Evolutionary conservation across 2,113 vertebrate genomes (phyloP), one percentile per base, ranked within the genome.

Genomic region (Callorhinus ursinus): DNA sequence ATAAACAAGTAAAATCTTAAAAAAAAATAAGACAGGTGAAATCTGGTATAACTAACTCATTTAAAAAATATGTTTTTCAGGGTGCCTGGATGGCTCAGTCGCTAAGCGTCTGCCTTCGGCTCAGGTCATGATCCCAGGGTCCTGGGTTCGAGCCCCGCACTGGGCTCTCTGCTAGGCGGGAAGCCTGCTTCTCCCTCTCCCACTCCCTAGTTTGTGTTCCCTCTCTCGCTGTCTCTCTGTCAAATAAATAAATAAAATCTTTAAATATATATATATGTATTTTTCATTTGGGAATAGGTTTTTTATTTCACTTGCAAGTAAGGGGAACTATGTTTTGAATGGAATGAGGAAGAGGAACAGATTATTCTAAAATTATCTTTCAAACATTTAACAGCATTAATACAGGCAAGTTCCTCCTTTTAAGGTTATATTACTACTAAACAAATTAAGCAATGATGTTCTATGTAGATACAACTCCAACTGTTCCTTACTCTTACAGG

Each of bases 351-450:
- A 94, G 31, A 82, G 46, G 22, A 53, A 3, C 9, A 69, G 71
- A 14, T 87, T 84, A 93, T 81, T 42, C 42, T 92, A 65, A 67
- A 96, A 95, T 95, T 65, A 97, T 57, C 79, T 92, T 88, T 96
- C 51, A 93, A 80, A 88, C 53, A 92, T 76, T 24, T 92, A 80
- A 86, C 49, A 42, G 22, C n/a, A 79, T 86, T 86, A 46, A 80
- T 21, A 77, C 1, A 90, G 36, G 65, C 33, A 94, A 88, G 55
- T 72, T 94, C 24, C 55, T 90, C 15, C 61, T 81, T 85, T 72
- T 59, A 72, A 93, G 14, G 51, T 14, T 88, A 22, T 83, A 89
- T n/a, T 82, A 42, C 12, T 19, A 90, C 51, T 79, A 59, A 86
- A 79, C 36, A 90, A 72, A 90, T 76, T 92, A 84, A 84, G 4